A percentile compares a stretch with the other conserved stretches of the same genome.
phyloP scores from a whole-genome alignment of 1,140 invertebrate genomes.

The Apocrypta bakeri region DNA sequence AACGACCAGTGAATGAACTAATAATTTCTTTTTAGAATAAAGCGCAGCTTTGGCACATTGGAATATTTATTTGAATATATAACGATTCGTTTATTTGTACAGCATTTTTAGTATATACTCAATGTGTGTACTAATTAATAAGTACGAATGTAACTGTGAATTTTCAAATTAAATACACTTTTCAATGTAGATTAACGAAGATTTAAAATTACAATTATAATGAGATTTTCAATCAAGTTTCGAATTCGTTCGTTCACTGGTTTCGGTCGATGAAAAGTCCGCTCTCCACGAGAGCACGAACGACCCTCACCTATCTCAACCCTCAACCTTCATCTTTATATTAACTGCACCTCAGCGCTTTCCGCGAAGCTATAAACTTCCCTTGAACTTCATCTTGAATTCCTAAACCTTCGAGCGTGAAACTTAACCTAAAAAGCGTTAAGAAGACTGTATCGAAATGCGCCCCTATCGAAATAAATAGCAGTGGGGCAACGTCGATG shows the following conservation, averaged over 20 bases:
- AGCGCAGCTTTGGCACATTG: background rate
- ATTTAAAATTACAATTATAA: too few relatives aligned
- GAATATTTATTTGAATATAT: background rate
- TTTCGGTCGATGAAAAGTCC: background rate
- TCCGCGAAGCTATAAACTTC: too few relatives aligned
- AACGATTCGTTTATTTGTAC: background rate
- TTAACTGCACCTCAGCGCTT: too few relatives aligned
- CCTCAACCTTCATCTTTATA: background rate
- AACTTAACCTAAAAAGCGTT: slow-evolving; percentile 9
- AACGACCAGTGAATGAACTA: background rate
- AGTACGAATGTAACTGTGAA: too few relatives aligned
- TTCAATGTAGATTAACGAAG: too few relatives aligned
- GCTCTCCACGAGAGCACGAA: background rate
- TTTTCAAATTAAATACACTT: too few relatives aligned
- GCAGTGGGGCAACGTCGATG: background rate
- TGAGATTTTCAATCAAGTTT: background rate
- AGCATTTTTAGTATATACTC: too few relatives aligned
- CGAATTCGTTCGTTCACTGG: background rate
- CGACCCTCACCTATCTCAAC: background rate
- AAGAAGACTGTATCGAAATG: too few relatives aligned
- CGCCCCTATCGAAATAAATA: too few relatives aligned
- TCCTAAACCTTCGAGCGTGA: background rate
- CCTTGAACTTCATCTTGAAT: background rate
- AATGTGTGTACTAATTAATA: too few relatives aligned
- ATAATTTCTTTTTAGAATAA: background rate